phyloP scores from a whole-genome alignment of 2,113 vertebrate genomes.

The Anthoscopus minutus region DNA sequence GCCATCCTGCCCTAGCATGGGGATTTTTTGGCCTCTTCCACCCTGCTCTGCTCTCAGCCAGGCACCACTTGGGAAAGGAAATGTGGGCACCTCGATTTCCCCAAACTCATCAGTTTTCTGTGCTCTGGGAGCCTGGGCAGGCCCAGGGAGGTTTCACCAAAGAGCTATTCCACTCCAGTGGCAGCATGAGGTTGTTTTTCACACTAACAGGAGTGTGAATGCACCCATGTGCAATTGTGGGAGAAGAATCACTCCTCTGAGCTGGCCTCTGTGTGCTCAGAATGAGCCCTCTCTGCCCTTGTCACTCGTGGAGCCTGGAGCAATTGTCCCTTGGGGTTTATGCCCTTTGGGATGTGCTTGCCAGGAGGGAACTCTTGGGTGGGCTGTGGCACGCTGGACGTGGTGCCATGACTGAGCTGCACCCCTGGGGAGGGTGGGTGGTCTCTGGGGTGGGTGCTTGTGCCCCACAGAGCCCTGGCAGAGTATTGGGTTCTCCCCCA shows the following conservation, averaged over 20 bases:
- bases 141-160: background rate
- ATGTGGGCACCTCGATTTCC: background rate
- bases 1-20: background rate
- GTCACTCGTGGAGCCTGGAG: background rate
- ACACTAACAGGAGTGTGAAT: background rate
- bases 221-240: background rate
- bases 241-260: background rate
- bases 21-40: background rate
- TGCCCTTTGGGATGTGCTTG: background rate
- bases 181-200: background rate
- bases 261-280: background rate
- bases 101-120: background rate
- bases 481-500: too few relatives aligned
- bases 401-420: background rate
- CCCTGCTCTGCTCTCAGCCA: background rate
- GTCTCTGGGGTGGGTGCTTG: background rate
- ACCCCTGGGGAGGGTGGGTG: background rate
- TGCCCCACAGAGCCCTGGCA: background rate
- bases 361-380: background rate
- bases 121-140: background rate
- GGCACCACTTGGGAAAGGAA: background rate
- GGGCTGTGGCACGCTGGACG: rapidly evolving
- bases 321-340: background rate
- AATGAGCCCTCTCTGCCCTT: background rate
- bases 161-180: background rate